These are phyloP conservation scores for Sipha maydis DNA, from an alignment of 2,888 invertebrate genomes.

Conservation along the genomic window DNA sequence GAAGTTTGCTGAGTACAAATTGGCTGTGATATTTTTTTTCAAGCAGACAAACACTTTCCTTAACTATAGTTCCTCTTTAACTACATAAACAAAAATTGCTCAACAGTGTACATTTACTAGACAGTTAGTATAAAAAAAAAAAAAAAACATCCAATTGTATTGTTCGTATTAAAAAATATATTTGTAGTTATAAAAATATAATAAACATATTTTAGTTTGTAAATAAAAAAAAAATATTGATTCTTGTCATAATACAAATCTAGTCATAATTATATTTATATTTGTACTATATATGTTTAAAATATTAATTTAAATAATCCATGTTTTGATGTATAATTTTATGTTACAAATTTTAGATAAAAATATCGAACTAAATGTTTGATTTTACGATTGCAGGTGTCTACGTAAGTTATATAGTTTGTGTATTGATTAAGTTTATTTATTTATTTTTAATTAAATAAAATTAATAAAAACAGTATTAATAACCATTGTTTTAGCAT, in stretches of 20 bases:
- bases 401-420: constrained; percentile 30
- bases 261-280: constrained; percentile 51
- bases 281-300: constrained; percentile 29
- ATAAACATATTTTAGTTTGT: constrained; percentile 31
- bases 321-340: constrained; percentile 17
- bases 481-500: neutral
- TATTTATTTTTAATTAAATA: constrained; percentile 36
- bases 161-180: neutral
- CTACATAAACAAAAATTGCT: constrained; percentile 38
- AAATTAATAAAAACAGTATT: constrained; percentile 26
- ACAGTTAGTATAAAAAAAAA: constrained; percentile 1
- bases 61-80: constrained; percentile 50
- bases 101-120: constrained; percentile 31
- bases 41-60: constrained; percentile 43
- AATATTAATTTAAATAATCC: constrained; percentile 18
- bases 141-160: constrained; percentile 15
- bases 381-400: constrained; percentile 12
- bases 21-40: constrained; percentile 41
- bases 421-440: constrained; percentile 31
- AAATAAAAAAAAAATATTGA: constrained; percentile 41
- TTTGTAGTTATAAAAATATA: constrained; percentile 9
- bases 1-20: constrained; percentile 24
- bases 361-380: constrained; percentile 11
- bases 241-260: constrained; percentile 61
- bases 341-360: constrained; percentile 26